A percentile compares a stretch with the other conserved stretches of the same genome.
These are phyloP conservation scores for Zygothrica quintamaculata DNA, from an alignment of 2,888 invertebrate genomes.

Conservation along the genomic window DNA sequence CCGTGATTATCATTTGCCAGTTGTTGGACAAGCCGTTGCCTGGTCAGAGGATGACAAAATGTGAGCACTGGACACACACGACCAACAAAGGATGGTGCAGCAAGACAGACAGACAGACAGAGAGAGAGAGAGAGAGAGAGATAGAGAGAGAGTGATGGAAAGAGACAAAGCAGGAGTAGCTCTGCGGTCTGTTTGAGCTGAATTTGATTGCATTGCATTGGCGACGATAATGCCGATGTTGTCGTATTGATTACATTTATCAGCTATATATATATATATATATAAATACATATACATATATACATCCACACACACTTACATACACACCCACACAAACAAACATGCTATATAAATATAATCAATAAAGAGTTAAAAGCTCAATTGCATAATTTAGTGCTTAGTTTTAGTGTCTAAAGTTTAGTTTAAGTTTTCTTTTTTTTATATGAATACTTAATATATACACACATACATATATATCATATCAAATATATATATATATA, in stretches of 20 bases:
- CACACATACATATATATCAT: slow-evolving; percentile 3
- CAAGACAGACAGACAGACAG: neutral
- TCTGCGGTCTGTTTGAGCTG: slow-evolving; percentile 59
- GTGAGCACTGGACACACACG: slow-evolving; percentile 35
- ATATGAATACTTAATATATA: slow-evolving; percentile 12
- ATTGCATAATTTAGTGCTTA: slow-evolving; percentile 62
- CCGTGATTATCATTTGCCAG: slow-evolving; percentile 90
- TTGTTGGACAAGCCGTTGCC: slow-evolving; percentile 82
- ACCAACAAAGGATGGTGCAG: neutral
- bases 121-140: neutral
- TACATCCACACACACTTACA: slow-evolving; percentile 19
- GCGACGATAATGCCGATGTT: slow-evolving; percentile 18
- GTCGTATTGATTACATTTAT: slow-evolving; percentile 51
- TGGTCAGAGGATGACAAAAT: slow-evolving; percentile 83
- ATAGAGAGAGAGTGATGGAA: neutral
- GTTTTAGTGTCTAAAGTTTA: slow-evolving; percentile 80
- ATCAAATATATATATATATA: slow-evolving; percentile 5
- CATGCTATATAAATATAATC: slow-evolving; percentile 31
- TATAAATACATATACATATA: neutral
- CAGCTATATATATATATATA: slow-evolving; percentile 28
- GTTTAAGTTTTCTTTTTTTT: slow-evolving; percentile 36
- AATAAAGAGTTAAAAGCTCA: slow-evolving; percentile 49
- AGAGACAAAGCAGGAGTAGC: neutral
- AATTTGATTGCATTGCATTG: slow-evolving; percentile 48
- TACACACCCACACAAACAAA: slow-evolving; percentile 3